These are phyloP conservation scores for Sternotherus odoratus DNA, from an alignment of 2,797 vertebrate species.

Conservation along the genomic window DNA sequence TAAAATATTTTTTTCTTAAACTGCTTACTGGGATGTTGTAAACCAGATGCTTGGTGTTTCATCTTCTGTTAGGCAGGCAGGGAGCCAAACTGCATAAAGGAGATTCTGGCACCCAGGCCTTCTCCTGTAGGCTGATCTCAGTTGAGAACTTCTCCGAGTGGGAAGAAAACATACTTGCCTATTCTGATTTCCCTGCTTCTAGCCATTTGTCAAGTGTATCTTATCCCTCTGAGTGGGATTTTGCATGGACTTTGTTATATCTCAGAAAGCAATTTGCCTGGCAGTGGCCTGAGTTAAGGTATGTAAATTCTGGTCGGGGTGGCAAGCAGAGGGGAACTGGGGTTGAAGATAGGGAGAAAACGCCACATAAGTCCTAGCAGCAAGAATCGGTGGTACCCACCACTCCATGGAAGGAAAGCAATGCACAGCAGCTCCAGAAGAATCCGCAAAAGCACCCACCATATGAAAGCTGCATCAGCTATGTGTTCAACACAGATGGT, in stretches of 20 bases:
- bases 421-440: background rate
- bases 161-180: background rate
- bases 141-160: background rate
- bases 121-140: background rate
- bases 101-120: background rate
- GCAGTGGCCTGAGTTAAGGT: background rate
- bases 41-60: background rate
- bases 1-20: background rate
- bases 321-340: background rate
- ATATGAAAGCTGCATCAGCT: background rate
- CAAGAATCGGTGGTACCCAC: background rate
- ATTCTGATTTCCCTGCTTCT: background rate
- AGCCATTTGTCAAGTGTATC: background rate
- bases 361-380: background rate
- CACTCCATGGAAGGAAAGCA: background rate
- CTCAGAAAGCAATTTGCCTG: background rate
- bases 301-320: background rate
- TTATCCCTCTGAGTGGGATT: background rate
- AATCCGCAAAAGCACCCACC: background rate
- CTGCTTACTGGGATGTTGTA: background rate
- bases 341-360: background rate
- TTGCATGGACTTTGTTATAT: background rate
- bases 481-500: background rate
- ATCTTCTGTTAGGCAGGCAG: background rate
- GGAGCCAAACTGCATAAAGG: background rate